These are phyloP conservation scores for Taenioides sp. DNA, from an alignment of 2,797 vertebrate genomes.

Conservation along the genomic window DNA sequence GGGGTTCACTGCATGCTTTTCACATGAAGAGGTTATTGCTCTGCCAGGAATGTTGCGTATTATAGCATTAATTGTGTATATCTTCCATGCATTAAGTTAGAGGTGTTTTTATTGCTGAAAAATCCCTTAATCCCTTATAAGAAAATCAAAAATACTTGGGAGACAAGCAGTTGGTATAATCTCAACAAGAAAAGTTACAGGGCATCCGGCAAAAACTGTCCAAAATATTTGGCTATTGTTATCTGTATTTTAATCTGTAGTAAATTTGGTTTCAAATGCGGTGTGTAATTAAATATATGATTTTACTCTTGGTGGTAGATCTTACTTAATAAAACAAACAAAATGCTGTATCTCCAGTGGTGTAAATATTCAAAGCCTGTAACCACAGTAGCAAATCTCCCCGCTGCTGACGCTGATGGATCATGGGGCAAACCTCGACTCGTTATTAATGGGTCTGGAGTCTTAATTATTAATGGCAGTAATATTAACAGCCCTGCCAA, in stretches of 20 bases:
- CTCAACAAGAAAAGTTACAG: no score
- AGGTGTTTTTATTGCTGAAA: no score
- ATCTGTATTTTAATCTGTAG: background rate
- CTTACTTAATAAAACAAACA: background rate
- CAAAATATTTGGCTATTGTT: no score
- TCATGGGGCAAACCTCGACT: constrained; percentile 31
- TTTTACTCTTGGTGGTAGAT: background rate
- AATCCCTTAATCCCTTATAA: no score
- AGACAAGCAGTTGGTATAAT: no score
- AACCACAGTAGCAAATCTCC: constrained; percentile 41
- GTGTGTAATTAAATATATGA: background rate
- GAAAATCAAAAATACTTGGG: no score
- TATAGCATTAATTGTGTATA: no score
- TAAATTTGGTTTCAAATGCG: background rate
- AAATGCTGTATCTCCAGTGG: background rate
- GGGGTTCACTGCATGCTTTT: no score
- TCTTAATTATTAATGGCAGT: constrained; percentile 66
- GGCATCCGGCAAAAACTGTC: no score
- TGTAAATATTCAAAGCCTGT: constrained; percentile 63
- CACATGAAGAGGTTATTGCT: no score
- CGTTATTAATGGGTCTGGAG: constrained; percentile 62
- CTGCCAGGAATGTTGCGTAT: no score
- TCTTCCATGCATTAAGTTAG: no score
- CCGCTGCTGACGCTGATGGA: constrained; percentile 50
- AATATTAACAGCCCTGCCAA: constrained; percentile 75